Percentiles rank a stretch among this genome's conserved stretches.
phyloP scores from a whole-genome alignment of 2,797 vertebrate genomes.

The Ibycter americanus region DNA sequence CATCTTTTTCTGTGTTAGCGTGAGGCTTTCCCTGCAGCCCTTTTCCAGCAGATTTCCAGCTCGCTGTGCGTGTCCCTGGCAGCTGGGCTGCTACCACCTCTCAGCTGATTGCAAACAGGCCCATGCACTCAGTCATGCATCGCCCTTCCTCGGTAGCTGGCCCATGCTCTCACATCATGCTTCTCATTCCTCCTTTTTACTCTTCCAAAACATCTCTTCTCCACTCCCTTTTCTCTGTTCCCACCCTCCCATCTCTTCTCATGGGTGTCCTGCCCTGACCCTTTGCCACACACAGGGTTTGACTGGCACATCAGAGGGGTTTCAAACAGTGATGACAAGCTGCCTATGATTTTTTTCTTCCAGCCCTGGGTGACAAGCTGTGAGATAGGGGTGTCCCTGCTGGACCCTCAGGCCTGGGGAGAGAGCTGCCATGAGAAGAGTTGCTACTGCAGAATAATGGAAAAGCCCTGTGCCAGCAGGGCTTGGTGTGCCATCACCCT shows the following conservation, averaged over 20 bases:
- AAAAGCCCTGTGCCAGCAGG: fast-evolving
- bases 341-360: not conserved
- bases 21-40: not conserved
- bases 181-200: not conserved
- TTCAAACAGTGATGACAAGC: not conserved
- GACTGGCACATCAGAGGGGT: not conserved
- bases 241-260: not conserved
- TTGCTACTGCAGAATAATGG: not conserved
- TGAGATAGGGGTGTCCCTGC: not conserved
- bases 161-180: not conserved
- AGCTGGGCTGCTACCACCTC: not conserved
- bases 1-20: not conserved
- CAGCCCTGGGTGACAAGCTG: fast-evolving
- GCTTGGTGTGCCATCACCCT: fast-evolving
- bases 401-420: fast-evolving
- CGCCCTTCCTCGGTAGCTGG: not conserved
- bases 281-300: not conserved
- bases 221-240: not conserved
- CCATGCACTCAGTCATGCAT: fast-evolving
- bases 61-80: fast-evolving
- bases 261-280: not conserved
- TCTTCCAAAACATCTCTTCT: not conserved
- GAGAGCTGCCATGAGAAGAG: not conserved
- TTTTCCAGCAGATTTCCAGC: not conserved
- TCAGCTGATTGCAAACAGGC: not conserved